A percentile compares a stretch with the other conserved stretches of the same genome.
phyloP scores from a whole-genome alignment of 2,113 vertebrate species.

The Sebastes fasciatus region DNA sequence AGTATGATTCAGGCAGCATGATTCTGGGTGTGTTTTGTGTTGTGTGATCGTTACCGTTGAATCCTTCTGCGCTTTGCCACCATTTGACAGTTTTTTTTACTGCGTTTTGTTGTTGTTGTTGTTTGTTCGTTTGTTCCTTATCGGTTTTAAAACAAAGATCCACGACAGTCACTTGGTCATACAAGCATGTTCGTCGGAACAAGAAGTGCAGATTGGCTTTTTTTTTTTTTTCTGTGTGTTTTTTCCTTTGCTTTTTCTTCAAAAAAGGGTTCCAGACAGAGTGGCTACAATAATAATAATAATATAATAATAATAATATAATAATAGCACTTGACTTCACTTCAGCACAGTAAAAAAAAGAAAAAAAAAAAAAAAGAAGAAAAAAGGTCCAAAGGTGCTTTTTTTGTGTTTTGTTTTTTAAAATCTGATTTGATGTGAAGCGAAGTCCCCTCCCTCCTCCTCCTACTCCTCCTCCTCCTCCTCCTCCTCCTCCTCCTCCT shows the following conservation, averaged over 20 bases:
- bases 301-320: conserved; percentile 41
- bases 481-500: conserved; percentile 30
- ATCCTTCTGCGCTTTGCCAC: conserved; percentile 58
- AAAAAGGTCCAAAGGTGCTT: conserved; percentile 72
- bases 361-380: conserved; percentile 59
- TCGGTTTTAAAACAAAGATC: conserved; percentile 56
- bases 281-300: conserved; percentile 68
- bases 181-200: conserved; percentile 68
- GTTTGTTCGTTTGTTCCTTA: conserved; percentile 58
- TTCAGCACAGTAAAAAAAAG: conserved; percentile 76
- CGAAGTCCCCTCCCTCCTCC: conserved; percentile 61
- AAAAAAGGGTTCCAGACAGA: conserved; percentile 75
- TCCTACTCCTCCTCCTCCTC: conserved; percentile 33
- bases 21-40: conserved; percentile 59
- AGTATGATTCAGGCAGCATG: conserved; percentile 66
- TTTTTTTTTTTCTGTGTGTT: conserved; percentile 2
- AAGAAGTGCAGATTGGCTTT: conserved; percentile 69
- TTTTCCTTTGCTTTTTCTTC: conserved; percentile 61
- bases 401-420: conserved; percentile 45
- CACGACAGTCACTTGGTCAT: conserved; percentile 71
- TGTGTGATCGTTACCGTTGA: conserved; percentile 59
- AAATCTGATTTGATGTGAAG: conserved; percentile 77
- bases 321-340: conserved; percentile 81
- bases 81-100: conserved; percentile 31
- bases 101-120: conserved; percentile 32